A percentile compares a stretch with the other conserved stretches of the same genome.
phyloP scores from a whole-genome alignment of 2,797 vertebrate species.

The Numenius phaeopus region DNA sequence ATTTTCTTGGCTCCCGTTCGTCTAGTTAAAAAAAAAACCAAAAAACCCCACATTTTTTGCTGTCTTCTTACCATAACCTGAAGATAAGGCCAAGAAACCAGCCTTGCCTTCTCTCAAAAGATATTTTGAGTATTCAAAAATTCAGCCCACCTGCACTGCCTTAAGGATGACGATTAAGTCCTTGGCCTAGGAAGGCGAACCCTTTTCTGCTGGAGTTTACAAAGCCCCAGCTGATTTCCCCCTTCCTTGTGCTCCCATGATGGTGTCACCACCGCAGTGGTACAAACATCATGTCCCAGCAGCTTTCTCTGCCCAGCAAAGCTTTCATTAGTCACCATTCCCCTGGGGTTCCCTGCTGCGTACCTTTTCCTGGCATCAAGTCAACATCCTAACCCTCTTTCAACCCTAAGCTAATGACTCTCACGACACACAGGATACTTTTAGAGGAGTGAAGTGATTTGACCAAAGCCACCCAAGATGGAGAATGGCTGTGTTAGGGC shows the following conservation, averaged over 20 bases:
- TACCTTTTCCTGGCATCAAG: slow-evolving; percentile 8
- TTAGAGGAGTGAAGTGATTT: not conserved
- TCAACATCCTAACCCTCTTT: not conserved
- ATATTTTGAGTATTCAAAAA: not conserved
- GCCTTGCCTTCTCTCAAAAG: not conserved
- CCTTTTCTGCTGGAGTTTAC: not conserved
- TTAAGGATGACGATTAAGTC: not conserved
- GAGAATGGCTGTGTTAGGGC: not conserved
- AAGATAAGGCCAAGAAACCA: not conserved
- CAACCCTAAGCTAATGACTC: not conserved
- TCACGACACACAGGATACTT: not conserved
- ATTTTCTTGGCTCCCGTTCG: not conserved
- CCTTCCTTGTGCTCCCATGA: not conserved
- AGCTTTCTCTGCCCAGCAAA: not conserved
- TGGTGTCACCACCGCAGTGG: not conserved
- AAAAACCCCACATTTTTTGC: not conserved
- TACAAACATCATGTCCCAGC: not conserved
- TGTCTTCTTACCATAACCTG: not conserved
- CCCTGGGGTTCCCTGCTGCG: not conserved
- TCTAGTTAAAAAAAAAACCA: not conserved
- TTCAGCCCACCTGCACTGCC: not conserved
- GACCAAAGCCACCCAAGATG: not conserved
- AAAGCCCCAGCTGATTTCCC: not conserved
- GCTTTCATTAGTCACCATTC: not conserved
- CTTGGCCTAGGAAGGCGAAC: not conserved